Percentiles rank a stretch among this genome's conserved stretches.
Conservation (phyloP, 2,113 vertebrate species). For the Colaptes auratus region DNA sequence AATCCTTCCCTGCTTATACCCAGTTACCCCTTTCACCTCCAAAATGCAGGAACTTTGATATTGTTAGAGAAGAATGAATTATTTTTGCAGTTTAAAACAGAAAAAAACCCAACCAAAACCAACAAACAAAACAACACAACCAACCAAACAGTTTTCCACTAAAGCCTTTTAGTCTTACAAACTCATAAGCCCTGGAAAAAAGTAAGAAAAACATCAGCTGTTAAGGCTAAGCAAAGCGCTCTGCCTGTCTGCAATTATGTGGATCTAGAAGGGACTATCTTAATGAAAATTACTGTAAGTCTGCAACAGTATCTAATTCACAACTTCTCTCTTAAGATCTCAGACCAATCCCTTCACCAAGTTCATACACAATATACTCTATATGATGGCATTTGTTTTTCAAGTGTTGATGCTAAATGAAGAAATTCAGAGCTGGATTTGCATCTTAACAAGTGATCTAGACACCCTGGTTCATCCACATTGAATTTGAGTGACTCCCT, state of each 20-base stretch:
- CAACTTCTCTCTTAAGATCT: background rate
- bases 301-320: background rate
- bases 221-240: background rate
- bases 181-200: background rate
- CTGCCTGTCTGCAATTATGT: background rate
- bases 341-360: background rate
- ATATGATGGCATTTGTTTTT: background rate
- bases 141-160: background rate
- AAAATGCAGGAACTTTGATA: background rate
- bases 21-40: background rate
- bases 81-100: background rate
- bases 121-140: background rate
- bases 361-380: background rate
- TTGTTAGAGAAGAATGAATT: background rate
- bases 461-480: background rate
- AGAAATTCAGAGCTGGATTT: background rate
- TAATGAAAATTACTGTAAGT: background rate
- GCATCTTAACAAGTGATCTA: background rate
- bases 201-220: background rate
- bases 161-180: background rate
- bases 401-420: background rate
- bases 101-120: background rate
- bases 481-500: background rate
- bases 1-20: background rate
- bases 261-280: background rate